Evolutionary conservation across 2,888 invertebrate genomes (phyloP), one percentile per base, ranked within the genome.

Genomic region (Stegana nigrithorax): DNA sequence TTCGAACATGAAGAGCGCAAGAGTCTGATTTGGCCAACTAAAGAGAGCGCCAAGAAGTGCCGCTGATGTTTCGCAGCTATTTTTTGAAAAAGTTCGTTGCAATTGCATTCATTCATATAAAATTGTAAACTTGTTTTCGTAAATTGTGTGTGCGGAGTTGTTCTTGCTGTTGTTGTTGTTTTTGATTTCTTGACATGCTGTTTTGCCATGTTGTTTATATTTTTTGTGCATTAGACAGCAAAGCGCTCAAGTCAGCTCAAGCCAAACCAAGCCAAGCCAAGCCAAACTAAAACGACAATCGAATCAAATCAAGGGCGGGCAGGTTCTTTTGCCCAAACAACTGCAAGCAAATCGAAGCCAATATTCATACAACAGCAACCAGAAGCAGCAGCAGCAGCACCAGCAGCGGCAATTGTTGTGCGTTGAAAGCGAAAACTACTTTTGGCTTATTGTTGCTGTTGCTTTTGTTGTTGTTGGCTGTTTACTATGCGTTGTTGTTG

Each of bases 291-390:
- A n/a, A n/a, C n/a, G n/a, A n/a, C n/a, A 47, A 59, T 3, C 36
- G 10, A 68, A 64, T 74, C 67, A 69, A 76, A 73, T 75, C 75
- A 76, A 76, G 77, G 75, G 75, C 75, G 75, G 75, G 70, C 75
- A 67, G 62, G 75, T 76, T 76, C 65, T 68, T 55, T 55, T 61
- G 17, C 5, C 14, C 4, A 39, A 39, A 1, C 39, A 39, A n/a
- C 17, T 39, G 14, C 32, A 36, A 21, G 4, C n/a, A 12, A 55
- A 55, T n/a, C 36, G 32, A 32, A 55, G 27, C 71, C 66, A 69
- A 72, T 72, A 67, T 65, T 65, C n/a, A n/a, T n/a, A n/a, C n/a
- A n/a, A 4, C n/a, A 23, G 3, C 7, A n/a, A 45, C 56, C 64
- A 55, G 36, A 29, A 60, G 66, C 68, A 63, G n/a, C n/a, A 66